Evolutionary conservation across 2,797 vertebrate species (phyloP).

Genomic region (Pangasius djambal): DNA sequence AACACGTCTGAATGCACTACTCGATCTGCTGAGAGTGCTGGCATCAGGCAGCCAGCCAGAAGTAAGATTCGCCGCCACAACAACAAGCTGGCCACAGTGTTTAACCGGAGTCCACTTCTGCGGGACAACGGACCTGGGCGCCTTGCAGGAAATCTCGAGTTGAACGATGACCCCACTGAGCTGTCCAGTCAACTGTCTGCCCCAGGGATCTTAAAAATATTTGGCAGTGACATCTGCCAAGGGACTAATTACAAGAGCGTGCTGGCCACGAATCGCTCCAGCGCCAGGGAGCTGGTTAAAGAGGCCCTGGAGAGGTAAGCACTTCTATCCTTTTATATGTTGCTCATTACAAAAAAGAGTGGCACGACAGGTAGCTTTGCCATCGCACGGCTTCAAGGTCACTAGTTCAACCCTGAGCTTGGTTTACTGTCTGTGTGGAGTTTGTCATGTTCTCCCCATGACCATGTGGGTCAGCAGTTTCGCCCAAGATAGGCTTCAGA

Average conservation of each 20-base stretch:
- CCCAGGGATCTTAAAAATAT: constrained; percentile 82
- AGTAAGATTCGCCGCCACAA: constrained; percentile 83
- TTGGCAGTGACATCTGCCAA: constrained; percentile 79
- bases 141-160: constrained; percentile 53
- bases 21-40: constrained; percentile 70
- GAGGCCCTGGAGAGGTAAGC: constrained; percentile 80
- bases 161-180: constrained; percentile 70
- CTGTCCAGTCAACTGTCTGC: constrained; percentile 76
- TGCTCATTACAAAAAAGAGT: neutral
- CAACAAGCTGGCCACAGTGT: constrained; percentile 75
- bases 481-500: neutral
- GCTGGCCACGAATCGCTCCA: constrained; percentile 77
- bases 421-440: neutral
- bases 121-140: constrained; percentile 43
- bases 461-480: neutral
- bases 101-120: constrained; percentile 72
- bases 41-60: constrained; percentile 78
- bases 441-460: neutral
- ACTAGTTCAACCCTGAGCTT: neutral
- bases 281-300: constrained; percentile 77
- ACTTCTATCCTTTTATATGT: neutral
- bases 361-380: neutral
- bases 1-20: constrained; percentile 72
- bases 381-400: neutral
- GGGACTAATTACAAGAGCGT: constrained; percentile 83